Evolutionary conservation across 1,140 invertebrate genomes (phyloP).

Genomic region (Hypothenemus hampei): DNA sequence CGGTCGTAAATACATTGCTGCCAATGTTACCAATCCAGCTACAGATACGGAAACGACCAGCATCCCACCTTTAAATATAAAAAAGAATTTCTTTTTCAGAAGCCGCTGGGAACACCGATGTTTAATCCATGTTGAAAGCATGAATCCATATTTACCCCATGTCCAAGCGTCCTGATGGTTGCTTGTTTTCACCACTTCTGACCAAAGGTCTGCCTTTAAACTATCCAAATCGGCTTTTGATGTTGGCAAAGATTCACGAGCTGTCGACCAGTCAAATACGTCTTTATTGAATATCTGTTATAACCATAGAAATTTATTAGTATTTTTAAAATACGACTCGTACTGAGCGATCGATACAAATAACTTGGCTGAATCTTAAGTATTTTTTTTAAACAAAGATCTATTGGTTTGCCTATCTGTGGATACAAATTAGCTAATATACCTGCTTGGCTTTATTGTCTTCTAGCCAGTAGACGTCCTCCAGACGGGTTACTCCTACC

Average conservation of each 20-base stretch:
- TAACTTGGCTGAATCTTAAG: no score
- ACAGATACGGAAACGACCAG: constrained; percentile 79
- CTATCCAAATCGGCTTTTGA: constrained; percentile 70
- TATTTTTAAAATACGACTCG: no score
- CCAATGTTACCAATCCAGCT: constrained; percentile 76
- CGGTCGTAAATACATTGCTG: constrained; percentile 82
- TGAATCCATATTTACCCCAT: constrained; percentile 70
- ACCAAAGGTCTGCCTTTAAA: constrained; percentile 80
- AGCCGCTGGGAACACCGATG: not conserved
- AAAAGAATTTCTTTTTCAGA: no score
- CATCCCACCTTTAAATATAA: constrained; percentile 64
- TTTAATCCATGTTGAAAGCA: not conserved
- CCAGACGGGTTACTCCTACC: constrained; percentile 73
- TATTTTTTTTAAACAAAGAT: not conserved
- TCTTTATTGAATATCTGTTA: constrained; percentile 63
- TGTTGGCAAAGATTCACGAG: constrained; percentile 70
- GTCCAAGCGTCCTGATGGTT: constrained; percentile 85
- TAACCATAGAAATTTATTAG: no score
- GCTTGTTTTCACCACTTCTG: constrained; percentile 76
- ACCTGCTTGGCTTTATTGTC: constrained; percentile 65
- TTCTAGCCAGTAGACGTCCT: constrained; percentile 85
- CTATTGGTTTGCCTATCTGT: not conserved
- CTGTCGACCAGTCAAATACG: constrained; percentile 70
- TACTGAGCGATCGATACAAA: no score
- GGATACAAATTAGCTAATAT: not conserved